These are phyloP conservation scores for Syrrhaptes paradoxus DNA, from an alignment of 2,113 vertebrate genomes.

Conservation along the genomic window DNA sequence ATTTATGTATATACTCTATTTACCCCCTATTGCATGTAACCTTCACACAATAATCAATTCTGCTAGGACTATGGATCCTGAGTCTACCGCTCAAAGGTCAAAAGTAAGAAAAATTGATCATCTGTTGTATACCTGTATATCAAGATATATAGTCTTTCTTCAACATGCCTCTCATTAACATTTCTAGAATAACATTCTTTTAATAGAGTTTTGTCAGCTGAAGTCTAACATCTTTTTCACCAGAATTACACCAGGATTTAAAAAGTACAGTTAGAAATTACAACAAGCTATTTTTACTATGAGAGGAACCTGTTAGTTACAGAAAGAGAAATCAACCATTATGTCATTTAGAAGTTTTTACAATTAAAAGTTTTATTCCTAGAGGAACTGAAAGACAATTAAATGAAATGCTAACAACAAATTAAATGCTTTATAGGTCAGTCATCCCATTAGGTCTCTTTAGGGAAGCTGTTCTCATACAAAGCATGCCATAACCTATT, in stretches of 20 bases:
- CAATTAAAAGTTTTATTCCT: slow-evolving; percentile 83
- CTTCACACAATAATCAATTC: slow-evolving; percentile 44
- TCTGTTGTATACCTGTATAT: slow-evolving; percentile 35
- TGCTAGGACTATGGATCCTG: slow-evolving; percentile 20
- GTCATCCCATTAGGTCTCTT: slow-evolving; percentile 79
- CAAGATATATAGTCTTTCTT: slow-evolving; percentile 33
- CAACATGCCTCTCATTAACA: background rate
- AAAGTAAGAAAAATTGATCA: slow-evolving; percentile 55
- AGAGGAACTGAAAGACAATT: slow-evolving; percentile 76
- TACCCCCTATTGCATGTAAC: slow-evolving; percentile 23
- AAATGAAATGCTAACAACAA: slow-evolving; percentile 80
- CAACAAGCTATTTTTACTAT: slow-evolving; percentile 22
- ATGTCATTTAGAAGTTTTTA: slow-evolving; percentile 77
- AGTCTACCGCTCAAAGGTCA: slow-evolving; percentile 32
- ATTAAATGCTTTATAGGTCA: slow-evolving; percentile 83
- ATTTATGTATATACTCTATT: slow-evolving; percentile 29
- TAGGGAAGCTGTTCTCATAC: slow-evolving; percentile 77
- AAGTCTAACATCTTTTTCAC: background rate
- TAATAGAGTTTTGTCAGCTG: slow-evolving; percentile 30
- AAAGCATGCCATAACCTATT: slow-evolving; percentile 79
- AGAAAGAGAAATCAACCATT: slow-evolving; percentile 72
- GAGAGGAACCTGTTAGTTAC: slow-evolving; percentile 73
- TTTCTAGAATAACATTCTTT: slow-evolving; percentile 23
- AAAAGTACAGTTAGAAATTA: slow-evolving; percentile 34
- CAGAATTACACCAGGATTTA: background rate